A percentile compares a stretch with the other conserved stretches of the same genome.
Conservation (phyloP, 2,113 vertebrate species). For the Urocitellus parryii region DNA sequence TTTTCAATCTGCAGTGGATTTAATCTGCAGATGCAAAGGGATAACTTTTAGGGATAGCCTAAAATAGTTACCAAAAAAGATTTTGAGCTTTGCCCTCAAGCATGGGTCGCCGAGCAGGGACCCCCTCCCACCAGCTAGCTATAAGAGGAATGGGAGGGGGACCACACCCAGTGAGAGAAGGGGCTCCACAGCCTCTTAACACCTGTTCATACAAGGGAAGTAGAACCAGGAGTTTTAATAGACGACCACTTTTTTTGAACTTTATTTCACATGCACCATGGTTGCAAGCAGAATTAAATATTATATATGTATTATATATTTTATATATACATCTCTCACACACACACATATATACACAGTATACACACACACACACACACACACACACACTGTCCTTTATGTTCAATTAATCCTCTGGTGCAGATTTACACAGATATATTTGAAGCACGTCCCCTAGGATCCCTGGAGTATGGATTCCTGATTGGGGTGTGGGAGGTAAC, state of each 20-base stretch:
- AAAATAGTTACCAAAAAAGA: neutral
- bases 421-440: neutral
- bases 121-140: neutral
- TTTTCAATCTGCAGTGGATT: no score
- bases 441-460: neutral
- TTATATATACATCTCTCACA: no score
- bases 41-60: neutral
- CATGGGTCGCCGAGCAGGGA: neutral
- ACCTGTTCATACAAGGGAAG: neutral
- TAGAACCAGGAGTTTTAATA: neutral
- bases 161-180: neutral
- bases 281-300: neutral
- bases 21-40: no score
- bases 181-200: neutral
- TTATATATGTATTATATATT: no score
- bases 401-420: neutral
- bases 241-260: neutral
- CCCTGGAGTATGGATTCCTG: neutral
- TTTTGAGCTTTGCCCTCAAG: neutral
- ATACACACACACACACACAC: no score
- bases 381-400: neutral
- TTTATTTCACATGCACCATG: neutral
- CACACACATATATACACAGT: no score
- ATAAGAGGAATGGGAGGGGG: no score
- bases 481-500: neutral